Conservation (phyloP, 23 tunicate genomes). For the Halocynthia roretzi region DNA sequence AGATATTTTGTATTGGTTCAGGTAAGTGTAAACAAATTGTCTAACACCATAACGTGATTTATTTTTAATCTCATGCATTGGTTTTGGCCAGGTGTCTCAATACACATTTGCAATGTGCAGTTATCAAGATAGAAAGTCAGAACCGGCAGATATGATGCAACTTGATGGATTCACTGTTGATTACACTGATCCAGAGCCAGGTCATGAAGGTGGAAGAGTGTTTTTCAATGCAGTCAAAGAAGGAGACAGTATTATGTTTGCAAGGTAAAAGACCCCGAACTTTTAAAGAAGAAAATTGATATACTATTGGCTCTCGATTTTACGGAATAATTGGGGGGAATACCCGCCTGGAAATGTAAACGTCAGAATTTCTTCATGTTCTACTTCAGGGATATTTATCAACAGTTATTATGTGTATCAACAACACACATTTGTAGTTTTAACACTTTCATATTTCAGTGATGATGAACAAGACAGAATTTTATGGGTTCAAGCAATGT, state of each 20-base stretch:
- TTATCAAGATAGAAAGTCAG: constrained; percentile 89
- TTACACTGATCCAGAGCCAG: constrained; percentile 86
- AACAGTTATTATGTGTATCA: too few relatives aligned
- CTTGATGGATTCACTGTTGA: constrained; percentile 98
- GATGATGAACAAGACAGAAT: constrained; percentile 96
- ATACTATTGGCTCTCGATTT: too few relatives aligned
- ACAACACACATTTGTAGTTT: too few relatives aligned
- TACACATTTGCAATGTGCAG: constrained; percentile 99
- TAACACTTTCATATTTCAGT: constrained; percentile 30
- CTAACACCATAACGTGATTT: too few relatives aligned
- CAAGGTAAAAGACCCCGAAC: constrained; percentile 29
- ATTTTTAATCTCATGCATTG: neutral
- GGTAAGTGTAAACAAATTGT: constrained; percentile 17
- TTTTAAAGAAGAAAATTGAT: neutral
- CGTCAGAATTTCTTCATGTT: too few relatives aligned
- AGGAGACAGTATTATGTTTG: constrained; percentile 86
- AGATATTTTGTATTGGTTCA: constrained; percentile 90
- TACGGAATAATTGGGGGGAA: too few relatives aligned
- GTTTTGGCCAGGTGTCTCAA: constrained; percentile 70
- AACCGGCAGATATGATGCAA: constrained; percentile 97
- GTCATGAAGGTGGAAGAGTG: constrained; percentile 88
- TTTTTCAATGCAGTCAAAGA: constrained; percentile 98
- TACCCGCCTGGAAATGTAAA: too few relatives aligned
- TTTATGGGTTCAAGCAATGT: constrained; percentile 99
- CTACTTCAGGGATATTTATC: too few relatives aligned